Base-by-base conservation (phyloP, 2,113 vertebrate genomes). In the Pygoscelis antarcticus region DNA sequence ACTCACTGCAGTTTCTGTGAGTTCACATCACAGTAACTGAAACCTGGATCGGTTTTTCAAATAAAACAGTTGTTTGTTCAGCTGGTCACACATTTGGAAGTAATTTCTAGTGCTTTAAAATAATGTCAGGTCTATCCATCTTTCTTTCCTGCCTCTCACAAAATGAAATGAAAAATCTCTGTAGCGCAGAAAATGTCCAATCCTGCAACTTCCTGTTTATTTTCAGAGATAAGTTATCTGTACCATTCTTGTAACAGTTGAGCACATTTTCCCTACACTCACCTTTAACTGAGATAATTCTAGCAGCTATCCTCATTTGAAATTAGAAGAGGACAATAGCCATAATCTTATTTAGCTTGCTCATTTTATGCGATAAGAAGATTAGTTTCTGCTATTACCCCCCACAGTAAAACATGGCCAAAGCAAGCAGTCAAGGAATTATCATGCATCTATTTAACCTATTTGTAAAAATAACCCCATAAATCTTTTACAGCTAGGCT, bases 21-120 rank as follows among this genome's bases (percentile, higher is more conserved):
- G 60, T 77, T 90, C 54, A 64, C 42, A 70, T 51, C 58, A 86
- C 49, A 55, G 34, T 61, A 83, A 87, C n/a, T 74, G 62, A 90
- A 91, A 90, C 49, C 40, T 74, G 40, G 16, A 49, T 32, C 1
- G 0, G 12, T 69, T 96, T 93, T 95, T 75, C 49, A 80, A 85
- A 83, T 52, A 82, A 64, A 86, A 23, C 32, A 76, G 36, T 51
- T 91, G 60, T 70, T 95, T 91, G 69, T 85, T 96, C 92, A 90
- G 62, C 87, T 74, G 70, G 70, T 83, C 69, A 89, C 52, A 72
- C 52, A 87, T 83, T 92, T 94, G 30, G 54, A 94, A 82, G 52
- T 46, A 76, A 96, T 87, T 91, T 91, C 81, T 57, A 81, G 62
- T 26, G 44, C 68, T 91, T 91, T 83, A 77, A 96, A 91, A 87